phyloP scores from a whole-genome alignment of 1,140 invertebrate species.

The Platyscapa corneri region DNA sequence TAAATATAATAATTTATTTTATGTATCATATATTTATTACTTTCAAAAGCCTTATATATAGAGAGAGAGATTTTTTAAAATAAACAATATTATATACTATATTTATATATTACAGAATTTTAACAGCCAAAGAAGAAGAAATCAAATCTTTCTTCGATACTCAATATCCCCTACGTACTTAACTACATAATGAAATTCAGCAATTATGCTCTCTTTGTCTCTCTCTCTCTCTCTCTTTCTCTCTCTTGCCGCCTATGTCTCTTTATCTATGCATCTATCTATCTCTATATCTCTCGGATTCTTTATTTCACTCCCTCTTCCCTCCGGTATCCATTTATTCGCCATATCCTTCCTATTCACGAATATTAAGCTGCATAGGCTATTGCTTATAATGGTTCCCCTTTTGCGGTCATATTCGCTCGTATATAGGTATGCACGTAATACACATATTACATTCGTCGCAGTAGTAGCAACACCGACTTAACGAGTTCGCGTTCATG shows the following conservation, averaged over 20 bases:
- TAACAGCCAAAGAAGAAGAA: background rate
- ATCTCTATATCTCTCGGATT: too few relatives aligned
- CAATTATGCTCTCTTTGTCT: background rate
- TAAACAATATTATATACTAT: too few relatives aligned
- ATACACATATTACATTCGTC: background rate
- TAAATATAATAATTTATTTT: too few relatives aligned
- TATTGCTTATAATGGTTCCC: constrained; percentile 24
- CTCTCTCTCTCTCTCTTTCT: background rate
- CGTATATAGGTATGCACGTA: too few relatives aligned
- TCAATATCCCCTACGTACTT: background rate
- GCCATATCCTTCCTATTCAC: constrained; percentile 1
- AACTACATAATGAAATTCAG: background rate
- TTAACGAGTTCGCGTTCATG: constrained; percentile 19
- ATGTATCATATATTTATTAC: too few relatives aligned
- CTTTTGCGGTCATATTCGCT: too few relatives aligned
- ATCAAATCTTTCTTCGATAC: background rate
- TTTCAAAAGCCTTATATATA: too few relatives aligned
- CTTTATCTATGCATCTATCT: too few relatives aligned
- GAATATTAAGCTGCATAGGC: constrained; percentile 26
- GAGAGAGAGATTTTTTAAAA: too few relatives aligned
- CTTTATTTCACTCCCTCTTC: background rate
- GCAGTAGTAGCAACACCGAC: background rate
- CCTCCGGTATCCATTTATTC: background rate
- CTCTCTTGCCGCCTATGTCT: too few relatives aligned
- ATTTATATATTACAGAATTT: too few relatives aligned